Conservation (phyloP, 2,888 invertebrate species). For the Hymenopus coronatus region DNA sequence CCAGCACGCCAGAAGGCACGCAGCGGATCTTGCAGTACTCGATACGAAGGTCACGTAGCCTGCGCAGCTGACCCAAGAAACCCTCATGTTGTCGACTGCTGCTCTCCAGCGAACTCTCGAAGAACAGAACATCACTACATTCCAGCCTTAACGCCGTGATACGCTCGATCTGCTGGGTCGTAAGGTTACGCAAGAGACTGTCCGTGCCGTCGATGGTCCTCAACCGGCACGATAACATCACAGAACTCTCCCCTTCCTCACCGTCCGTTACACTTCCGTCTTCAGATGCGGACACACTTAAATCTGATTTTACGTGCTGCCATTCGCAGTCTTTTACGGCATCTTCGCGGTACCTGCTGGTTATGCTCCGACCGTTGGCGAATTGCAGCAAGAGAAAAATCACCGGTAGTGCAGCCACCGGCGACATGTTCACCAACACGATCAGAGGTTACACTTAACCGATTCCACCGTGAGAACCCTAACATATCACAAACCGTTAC, state of each 20-base stretch:
- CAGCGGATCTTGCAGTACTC: conserved; percentile 76
- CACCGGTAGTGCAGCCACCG: conserved; percentile 20
- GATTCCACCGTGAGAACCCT: neutral
- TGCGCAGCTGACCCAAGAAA: conserved; percentile 60
- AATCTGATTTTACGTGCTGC: conserved; percentile 55
- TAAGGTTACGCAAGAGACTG: conserved; percentile 65
- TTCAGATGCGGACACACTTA: conserved; percentile 21
- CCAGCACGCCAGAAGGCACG: conserved; percentile 67
- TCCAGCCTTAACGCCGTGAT: conserved; percentile 66
- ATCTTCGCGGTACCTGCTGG: conserved; percentile 48
- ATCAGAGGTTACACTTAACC: neutral
- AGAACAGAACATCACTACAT: conserved; percentile 72
- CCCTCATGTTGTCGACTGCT: conserved; percentile 14
- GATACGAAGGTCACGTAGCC: conserved; percentile 65
- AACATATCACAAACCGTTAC: neutral
- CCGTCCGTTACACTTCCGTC: conserved; percentile 51
- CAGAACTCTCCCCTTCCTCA: conserved; percentile 17
- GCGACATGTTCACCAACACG: neutral
- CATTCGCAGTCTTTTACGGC: conserved; percentile 71
- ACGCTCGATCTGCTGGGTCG: conserved; percentile 64
- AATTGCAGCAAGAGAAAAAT: conserved; percentile 28
- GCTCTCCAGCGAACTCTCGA: conserved; percentile 63
- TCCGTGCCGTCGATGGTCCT: conserved; percentile 70
- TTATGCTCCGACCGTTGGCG: conserved; percentile 23
- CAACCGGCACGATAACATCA: conserved; percentile 58